phyloP scores from a whole-genome alignment of 2,888 invertebrate genomes.

The Scrobipalpa atriplicella region DNA sequence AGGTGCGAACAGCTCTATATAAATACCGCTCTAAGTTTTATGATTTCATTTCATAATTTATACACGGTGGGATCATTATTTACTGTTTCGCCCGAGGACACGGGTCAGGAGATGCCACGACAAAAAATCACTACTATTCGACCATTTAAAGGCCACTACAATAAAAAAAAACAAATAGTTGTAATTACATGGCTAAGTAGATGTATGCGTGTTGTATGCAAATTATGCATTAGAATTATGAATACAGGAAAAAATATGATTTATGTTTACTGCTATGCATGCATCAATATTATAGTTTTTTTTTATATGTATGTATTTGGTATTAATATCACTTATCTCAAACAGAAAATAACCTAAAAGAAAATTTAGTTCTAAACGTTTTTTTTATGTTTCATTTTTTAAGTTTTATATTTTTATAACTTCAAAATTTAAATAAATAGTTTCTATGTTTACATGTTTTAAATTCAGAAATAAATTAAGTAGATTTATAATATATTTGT shows the following conservation, averaged over 20 bases:
- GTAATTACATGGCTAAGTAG: conserved; percentile 40
- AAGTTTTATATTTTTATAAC: too few relatives aligned
- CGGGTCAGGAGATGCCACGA: conserved; percentile 64
- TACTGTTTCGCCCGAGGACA: conserved; percentile 69
- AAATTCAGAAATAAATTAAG: too few relatives aligned
- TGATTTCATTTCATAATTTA: conserved; percentile 70
- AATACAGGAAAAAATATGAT: too few relatives aligned
- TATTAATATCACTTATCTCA: too few relatives aligned
- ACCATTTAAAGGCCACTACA: conserved; percentile 53
- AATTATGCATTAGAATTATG: background rate
- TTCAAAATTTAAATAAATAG: too few relatives aligned
- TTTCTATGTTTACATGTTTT: too few relatives aligned
- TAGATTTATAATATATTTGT: conserved; percentile 47
- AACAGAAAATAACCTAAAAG: too few relatives aligned
- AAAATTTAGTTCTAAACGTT: too few relatives aligned
- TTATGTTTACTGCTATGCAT: too few relatives aligned
- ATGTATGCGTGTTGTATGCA: conserved; percentile 8
- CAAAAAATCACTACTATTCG: conserved; percentile 56
- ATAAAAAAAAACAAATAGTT: conserved; percentile 47
- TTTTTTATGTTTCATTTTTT: too few relatives aligned
- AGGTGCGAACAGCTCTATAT: conserved; percentile 44
- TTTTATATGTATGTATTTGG: too few relatives aligned
- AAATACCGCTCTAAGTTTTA: conserved; percentile 51
- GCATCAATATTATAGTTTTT: background rate
- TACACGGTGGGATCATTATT: conserved; percentile 66